Base-by-base conservation (phyloP, 2,797 vertebrate genomes). In the Hoplostethus mediterraneus region DNA sequence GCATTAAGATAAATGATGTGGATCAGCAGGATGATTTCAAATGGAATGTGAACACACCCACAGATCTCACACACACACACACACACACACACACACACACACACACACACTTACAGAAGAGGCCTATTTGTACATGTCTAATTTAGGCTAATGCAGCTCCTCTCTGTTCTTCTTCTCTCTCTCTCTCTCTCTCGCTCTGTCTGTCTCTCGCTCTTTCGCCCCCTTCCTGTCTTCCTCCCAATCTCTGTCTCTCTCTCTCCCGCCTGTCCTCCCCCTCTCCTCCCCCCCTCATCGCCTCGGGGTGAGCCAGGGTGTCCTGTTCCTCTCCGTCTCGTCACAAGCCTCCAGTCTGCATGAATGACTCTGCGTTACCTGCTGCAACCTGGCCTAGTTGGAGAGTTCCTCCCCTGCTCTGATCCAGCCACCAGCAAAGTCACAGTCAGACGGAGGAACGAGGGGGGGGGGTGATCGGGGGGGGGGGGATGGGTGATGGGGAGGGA, bases 341-440 rank as follows among this genome's bases (percentile, higher is more conserved):
- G 51, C 62, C 71, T 86, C 79, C 77, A 75, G 75, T 85, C 73
- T 81, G 87, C 81, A 80, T 84, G 78, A 84, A 79, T 82, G 74
- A 81, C 78, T 89, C 77, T 71, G 81, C 17, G 79, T 85, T 87
- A 87, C 90, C 90, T 88, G 89, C 91, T 87, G 86, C 79, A 90
- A 78, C 83, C 85, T 90, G 91, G 87, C 90, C 89, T 90, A 90
- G 80, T 91, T 91, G 63, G 38, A 75, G 77, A 81, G 63, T 83
- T 87, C 67, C 87, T 77, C 67, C 72, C 72, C 76, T 65, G 67
- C 73, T 80, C 72, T 63, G 79, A 70, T 72, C 74, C 83, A 52
- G 79, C 89, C 86, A 85, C 74, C 63, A 88, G 90, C 85, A 88
- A 89, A 87, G 87, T 87, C 83, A 86, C 78, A 79, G 85, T 30